Base-by-base conservation (phyloP, 2,113 vertebrate species). In the Oxyura jamaicensis region DNA sequence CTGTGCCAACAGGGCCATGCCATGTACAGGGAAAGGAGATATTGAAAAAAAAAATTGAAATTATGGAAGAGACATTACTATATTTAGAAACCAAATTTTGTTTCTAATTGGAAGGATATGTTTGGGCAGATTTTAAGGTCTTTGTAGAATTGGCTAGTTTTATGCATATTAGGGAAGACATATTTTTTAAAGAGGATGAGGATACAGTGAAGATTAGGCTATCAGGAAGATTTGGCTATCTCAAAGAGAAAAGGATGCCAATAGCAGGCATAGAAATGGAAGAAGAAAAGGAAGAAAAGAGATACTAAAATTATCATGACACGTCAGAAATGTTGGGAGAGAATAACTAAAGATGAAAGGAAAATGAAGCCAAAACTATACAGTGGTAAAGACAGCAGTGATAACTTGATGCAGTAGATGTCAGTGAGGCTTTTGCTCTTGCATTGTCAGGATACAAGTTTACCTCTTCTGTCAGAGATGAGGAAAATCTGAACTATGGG, bases 141-240 rank as follows among this genome's bases (percentile, higher is more conserved):
- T 62, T 80, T 63, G 11, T 55, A 69, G 15, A 6, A 83, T 71
- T 23, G 25, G 0, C 13, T 66, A 65, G 12, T 75, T 78, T 71
- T 65, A 52, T 28, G 35, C 62, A 39, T 4, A 14, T 42, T 28
- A 52, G 13, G 17, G 8, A 6, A 77, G 19, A 88, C 81, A 5
- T 75, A 5, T 71, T 50, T 69, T 55, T 72, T 71, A 86, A 75
- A 91, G 17, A 4, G 22, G 10, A 67, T 60, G 39, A 65, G 6
- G 4, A 71, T 65, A 36, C 13, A 81, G 7, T 7, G 33, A 42
- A 0, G 0, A 65, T 46, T 60, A 75, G 4, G 8, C 18, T 85
- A 12, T 58, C 2, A 3, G 6, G 18, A 72, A 59, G 13, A 36
- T n/a, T 59, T 39, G 8, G 5, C n/a, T 62, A 63, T 12, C 8